Percentiles rank a stretch among this genome's conserved stretches.
phyloP scores from a whole-genome alignment of 2,797 vertebrate species.

The Anguilla anguilla region DNA sequence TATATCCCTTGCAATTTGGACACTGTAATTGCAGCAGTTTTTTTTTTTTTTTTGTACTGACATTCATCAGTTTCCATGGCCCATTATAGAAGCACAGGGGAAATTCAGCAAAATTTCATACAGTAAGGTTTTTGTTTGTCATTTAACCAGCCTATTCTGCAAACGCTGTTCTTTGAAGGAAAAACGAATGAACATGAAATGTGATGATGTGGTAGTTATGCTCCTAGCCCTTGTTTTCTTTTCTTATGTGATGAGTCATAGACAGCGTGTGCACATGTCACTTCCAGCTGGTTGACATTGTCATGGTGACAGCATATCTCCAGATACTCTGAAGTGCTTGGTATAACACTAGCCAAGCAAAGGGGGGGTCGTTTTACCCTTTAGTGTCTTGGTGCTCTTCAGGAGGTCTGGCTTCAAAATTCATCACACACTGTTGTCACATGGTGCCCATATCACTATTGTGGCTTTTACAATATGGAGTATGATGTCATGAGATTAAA shows the following conservation, averaged over 20 bases:
- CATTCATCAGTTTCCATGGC: conserved; percentile 8
- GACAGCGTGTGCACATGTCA: background rate
- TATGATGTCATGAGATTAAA: background rate
- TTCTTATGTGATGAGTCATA: background rate
- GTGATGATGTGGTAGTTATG: background rate
- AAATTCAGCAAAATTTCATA: conserved; percentile 19
- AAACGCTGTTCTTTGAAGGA: background rate
- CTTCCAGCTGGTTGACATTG: background rate
- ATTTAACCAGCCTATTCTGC: background rate
- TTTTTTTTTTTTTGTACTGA: conserved; percentile 13
- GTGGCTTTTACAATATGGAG: background rate
- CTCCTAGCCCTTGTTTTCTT: background rate
- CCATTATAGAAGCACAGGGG: background rate
- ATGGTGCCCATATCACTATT: no score
- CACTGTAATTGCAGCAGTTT: background rate
- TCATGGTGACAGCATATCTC: background rate
- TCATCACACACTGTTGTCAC: background rate
- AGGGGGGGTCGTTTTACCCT: background rate
- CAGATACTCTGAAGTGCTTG: background rate
- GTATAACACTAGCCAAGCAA: no score
- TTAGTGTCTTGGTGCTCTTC: background rate
- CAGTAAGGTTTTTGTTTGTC: background rate
- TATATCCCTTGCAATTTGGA: background rate
- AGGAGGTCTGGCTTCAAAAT: background rate
- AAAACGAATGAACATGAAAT: background rate